Percentiles rank a stretch among this genome's conserved stretches.
Conservation (phyloP, 1,140 invertebrate species). For the Brachystomella parvula region DNA sequence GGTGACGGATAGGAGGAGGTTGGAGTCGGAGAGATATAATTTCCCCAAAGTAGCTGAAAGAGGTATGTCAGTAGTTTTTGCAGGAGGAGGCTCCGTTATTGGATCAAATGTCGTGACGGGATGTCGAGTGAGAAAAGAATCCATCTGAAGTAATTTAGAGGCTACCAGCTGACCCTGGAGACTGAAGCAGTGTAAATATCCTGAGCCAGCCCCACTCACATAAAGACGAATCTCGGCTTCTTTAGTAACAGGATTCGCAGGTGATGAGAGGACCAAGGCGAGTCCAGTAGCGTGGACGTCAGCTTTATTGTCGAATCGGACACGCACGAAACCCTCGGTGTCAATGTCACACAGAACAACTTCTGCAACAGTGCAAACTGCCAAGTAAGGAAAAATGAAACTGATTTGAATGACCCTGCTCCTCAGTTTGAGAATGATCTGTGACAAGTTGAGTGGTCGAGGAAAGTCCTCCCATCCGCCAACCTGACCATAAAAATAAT, state of each 20-base stretch:
- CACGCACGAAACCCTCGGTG: conserved; percentile 33
- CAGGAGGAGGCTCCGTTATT: background rate
- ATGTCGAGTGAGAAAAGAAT: background rate
- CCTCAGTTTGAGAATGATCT: conserved; percentile 27
- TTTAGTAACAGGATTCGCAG: conserved; percentile 6
- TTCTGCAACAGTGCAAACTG: conserved; percentile 16
- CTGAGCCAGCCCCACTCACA: conserved; percentile 9
- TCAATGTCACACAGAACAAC: conserved; percentile 35
- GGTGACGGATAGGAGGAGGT: conserved; percentile 24
- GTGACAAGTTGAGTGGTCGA: conserved; percentile 19
- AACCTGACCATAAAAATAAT: background rate
- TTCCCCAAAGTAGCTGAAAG: conserved; percentile 24
- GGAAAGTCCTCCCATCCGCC: conserved; percentile 27
- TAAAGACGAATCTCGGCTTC: background rate
- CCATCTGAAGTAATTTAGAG: background rate
- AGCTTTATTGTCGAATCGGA: conserved; percentile 10
- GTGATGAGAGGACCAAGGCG: background rate
- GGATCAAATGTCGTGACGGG: conserved; percentile 16
- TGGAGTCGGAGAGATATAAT: conserved; percentile 19
- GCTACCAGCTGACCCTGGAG: conserved; percentile 6
- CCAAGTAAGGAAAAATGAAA: conserved; percentile 33
- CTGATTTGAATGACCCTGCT: conserved; percentile 29
- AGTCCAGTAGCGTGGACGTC: conserved; percentile 16
- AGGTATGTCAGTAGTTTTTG: background rate
- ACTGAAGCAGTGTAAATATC: conserved; percentile 9